phyloP scores from a whole-genome alignment of 2,113 vertebrate genomes.

The Candoia aspera region DNA sequence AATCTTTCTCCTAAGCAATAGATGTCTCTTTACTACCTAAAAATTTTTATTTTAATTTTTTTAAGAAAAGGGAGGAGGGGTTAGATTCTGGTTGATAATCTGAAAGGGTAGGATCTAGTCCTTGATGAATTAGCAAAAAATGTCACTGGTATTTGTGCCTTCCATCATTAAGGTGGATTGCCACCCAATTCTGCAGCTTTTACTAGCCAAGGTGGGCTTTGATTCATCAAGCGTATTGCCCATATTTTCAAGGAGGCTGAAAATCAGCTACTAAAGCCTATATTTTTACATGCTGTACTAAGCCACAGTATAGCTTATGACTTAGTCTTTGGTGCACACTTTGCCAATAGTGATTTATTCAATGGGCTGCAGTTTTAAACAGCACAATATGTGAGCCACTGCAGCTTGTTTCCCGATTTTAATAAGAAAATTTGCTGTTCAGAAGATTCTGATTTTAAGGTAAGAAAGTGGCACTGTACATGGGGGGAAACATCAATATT shows the following conservation, averaged over 20 bases:
- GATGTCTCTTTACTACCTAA: no score
- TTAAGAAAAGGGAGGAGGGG: no score
- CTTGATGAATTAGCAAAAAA: no score
- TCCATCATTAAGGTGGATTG: background rate
- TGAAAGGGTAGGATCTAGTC: no score
- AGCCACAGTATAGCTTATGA: background rate
- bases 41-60: no score
- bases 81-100: no score
- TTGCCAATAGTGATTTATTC: no score
- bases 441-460: slow-evolving; percentile 7
- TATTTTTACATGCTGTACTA: background rate
- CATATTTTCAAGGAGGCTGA: background rate
- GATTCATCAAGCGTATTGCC: background rate
- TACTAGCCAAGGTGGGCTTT: no score
- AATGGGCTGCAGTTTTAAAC: background rate
- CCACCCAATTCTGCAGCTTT: background rate
- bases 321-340: background rate
- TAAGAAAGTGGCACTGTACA: background rate
- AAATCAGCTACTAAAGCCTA: background rate
- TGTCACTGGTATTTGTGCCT: background rate
- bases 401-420: background rate
- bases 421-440: background rate
- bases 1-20: no score
- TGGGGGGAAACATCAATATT: background rate
- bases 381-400: background rate